Percentiles rank a stretch among this genome's conserved stretches.
Conservation (phyloP, 2,888 invertebrate genomes). For the Parapristionchus giblindavisi region DNA sequence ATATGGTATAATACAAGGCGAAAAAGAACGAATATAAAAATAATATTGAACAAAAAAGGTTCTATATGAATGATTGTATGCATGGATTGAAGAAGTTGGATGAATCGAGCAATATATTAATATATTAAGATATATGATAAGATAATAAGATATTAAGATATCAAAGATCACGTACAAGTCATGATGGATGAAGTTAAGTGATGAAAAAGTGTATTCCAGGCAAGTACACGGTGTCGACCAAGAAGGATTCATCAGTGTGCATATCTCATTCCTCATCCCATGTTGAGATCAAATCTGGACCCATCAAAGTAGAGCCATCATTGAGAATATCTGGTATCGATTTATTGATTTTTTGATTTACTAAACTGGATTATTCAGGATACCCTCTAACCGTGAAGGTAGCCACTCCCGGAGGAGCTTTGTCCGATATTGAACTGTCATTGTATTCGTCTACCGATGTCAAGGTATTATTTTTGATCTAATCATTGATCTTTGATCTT, state of each 20-base stretch:
- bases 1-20: no score
- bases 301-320: slow-evolving; percentile 58
- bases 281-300: slow-evolving; percentile 52
- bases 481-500: neutral
- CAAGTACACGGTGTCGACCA: slow-evolving; percentile 61
- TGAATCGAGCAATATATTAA: no score
- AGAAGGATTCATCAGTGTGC: slow-evolving; percentile 56
- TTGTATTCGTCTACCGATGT: slow-evolving; percentile 9
- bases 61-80: no score
- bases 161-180: no score
- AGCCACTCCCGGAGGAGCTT: slow-evolving; percentile 33
- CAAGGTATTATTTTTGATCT: slow-evolving; percentile 6
- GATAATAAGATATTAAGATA: no score
- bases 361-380: slow-evolving; percentile 44
- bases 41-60: no score
- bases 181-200: no score
- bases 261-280: slow-evolving; percentile 55
- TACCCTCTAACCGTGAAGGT: slow-evolving; percentile 28
- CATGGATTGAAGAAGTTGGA: no score
- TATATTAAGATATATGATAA: no score
- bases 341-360: no score
- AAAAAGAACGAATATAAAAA: no score
- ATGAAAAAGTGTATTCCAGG: slow-evolving; percentile 45
- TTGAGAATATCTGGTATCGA: slow-evolving; percentile 50
- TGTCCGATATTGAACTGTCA: slow-evolving; percentile 11